phyloP scores from a whole-genome alignment of 2,888 invertebrate genomes.

The Nephrotoma appendiculata region DNA sequence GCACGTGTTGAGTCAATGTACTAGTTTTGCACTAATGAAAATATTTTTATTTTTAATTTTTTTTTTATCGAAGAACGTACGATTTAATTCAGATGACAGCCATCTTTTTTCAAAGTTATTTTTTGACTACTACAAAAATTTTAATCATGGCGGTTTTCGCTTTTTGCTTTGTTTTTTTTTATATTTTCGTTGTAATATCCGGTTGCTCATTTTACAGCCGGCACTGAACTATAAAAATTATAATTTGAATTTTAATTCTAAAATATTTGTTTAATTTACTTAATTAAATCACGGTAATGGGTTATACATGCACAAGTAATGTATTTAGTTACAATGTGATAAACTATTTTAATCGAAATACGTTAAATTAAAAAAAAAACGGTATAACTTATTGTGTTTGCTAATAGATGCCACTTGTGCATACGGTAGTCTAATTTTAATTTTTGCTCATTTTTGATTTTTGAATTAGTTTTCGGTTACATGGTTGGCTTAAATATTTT shows the following conservation, averaged over 20 bases:
- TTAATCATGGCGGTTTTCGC: background rate
- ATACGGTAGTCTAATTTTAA: background rate
- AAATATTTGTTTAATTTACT: background rate
- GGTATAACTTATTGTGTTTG: background rate
- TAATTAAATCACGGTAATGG: background rate
- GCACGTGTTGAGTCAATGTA: slow-evolving; percentile 6
- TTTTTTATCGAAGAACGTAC: background rate
- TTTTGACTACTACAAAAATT: background rate
- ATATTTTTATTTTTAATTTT: background rate
- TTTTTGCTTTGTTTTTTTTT: background rate
- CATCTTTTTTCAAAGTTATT: background rate
- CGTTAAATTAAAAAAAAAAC: background rate
- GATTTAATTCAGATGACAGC: slow-evolving; percentile 4
- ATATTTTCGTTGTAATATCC: background rate
- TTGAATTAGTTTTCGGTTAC: background rate
- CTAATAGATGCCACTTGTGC: background rate
- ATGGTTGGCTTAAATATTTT: too few species aligned
- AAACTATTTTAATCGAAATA: background rate
- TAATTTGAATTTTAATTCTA: background rate
- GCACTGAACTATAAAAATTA: background rate
- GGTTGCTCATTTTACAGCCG: background rate
- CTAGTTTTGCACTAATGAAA: slow-evolving; percentile 1
- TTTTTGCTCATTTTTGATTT: background rate
- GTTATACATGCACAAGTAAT: too few species aligned
- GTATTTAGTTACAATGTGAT: too few species aligned